Base-by-base conservation (phyloP, 2,888 invertebrate genomes). In the Melangyna quadrimaculata region DNA sequence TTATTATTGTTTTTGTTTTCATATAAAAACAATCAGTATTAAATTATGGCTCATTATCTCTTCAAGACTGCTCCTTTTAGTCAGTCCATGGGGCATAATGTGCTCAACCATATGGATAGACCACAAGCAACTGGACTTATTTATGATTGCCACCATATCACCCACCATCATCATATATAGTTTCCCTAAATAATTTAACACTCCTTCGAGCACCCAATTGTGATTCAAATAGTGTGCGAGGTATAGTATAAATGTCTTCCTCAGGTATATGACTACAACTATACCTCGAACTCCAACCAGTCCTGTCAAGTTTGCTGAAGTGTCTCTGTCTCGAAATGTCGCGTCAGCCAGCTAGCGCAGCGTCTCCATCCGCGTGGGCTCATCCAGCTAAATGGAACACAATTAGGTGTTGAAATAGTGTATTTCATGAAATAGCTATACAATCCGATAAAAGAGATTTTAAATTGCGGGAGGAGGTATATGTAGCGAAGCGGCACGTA, bases 331-430 rank as follows among this genome's bases (percentile, higher is more conserved):
- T n/a, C n/a, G n/a, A n/a, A n/a, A 40, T 43, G 59, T 40, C 65
- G 48, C 48, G 45, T 32, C 65, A 65, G n/a, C n/a, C n/a, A n/a
- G n/a, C n/a, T n/a, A n/a, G n/a, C n/a, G n/a, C n/a, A n/a, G 32
- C 35, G 45, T 59, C 59, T 63, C 63, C 55, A 32, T 10, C 29
- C 43, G 78, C 75, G 74, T 79, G 71, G 84, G 79, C 65, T 19
- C 65, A 22, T 9, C 48, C 29, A 61, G 29, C 79, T 69, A 84
- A 84, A 79, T 79, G 75, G 51, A 72, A 69, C 79, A 75, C 84
- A 84, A 84, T 84, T 84, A 84, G 84, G 84, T 79, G 84, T 65
- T 84, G 72, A 79, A 75, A 79, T 79, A 75, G 75, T 79, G 78
- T 65, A 73, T 75, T 72, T 75, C 57, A 53, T 12, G 65, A 70